Evolutionary conservation across 2,113 vertebrate species (phyloP).

Genomic region (Mesembrinibis cayennensis): DNA sequence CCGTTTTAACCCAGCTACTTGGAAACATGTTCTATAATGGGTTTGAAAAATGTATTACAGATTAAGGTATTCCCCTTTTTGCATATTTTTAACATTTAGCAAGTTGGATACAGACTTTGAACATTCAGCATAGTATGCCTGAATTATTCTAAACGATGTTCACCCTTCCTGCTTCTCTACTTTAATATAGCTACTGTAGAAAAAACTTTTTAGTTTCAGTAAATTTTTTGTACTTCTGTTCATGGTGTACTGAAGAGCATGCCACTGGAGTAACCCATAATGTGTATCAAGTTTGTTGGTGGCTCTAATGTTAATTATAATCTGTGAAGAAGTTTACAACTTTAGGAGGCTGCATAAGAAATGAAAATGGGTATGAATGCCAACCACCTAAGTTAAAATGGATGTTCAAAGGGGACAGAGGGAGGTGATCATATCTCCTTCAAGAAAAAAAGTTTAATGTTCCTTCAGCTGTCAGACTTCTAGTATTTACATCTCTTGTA

Average conservation of each 20-base stretch:
- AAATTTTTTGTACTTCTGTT: neutral
- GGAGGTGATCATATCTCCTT: neutral
- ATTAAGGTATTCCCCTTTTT: neutral
- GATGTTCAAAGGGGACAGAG: neutral
- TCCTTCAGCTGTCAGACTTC: neutral
- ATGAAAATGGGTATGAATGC: neutral
- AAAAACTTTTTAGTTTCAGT: neutral
- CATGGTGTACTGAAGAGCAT: neutral
- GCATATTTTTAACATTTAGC: neutral
- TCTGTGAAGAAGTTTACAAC: accelerated
- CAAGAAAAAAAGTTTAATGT: neutral
- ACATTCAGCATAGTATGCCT: neutral
- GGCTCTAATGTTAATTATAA: neutral
- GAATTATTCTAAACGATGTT: neutral
- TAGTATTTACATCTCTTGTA: neutral
- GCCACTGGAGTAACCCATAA: neutral
- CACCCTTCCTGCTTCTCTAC: neutral
- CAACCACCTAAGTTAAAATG: neutral
- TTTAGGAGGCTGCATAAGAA: neutral
- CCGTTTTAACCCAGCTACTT: neutral
- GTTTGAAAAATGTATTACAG: neutral
- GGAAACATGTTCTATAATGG: neutral
- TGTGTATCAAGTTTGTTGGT: neutral
- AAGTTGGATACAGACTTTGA: neutral
- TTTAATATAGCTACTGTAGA: neutral